phyloP scores from a whole-genome alignment of 2,888 invertebrate species.

The Eilema griseolum region DNA sequence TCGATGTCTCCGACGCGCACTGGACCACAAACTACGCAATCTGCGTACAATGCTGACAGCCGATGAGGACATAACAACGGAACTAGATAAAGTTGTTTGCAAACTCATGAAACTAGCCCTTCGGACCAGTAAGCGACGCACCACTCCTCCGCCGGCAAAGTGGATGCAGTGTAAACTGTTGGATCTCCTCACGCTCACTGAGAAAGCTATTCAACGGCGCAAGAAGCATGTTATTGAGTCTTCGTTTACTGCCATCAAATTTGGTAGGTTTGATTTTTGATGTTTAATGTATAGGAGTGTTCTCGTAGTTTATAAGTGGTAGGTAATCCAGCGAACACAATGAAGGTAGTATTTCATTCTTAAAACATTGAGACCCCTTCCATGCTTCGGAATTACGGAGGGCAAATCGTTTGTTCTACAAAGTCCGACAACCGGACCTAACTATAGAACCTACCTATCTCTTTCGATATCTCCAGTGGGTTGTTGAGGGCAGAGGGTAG shows the following conservation, averaged over 20 bases:
- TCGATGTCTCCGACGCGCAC: constrained; percentile 68
- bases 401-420: too few relatives aligned
- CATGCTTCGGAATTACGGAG: too few relatives aligned
- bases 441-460: too few relatives aligned
- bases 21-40: constrained; percentile 73
- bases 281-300: background rate
- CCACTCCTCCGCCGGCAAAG: constrained; percentile 62
- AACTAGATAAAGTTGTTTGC: constrained; percentile 74
- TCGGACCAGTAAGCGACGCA: constrained; percentile 57
- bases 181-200: constrained; percentile 75
- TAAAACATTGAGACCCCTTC: too few relatives aligned
- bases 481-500: too few relatives aligned
- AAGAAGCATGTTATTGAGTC: constrained; percentile 62
- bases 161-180: constrained; percentile 80
- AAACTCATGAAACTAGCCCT: constrained; percentile 76
- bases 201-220: constrained; percentile 73
- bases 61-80: constrained; percentile 73
- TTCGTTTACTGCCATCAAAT: constrained; percentile 59
- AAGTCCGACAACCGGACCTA: too few relatives aligned
- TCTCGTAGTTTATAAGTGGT: too few relatives aligned
- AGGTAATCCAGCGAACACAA: too few relatives aligned
- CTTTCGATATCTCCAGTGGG: too few relatives aligned
- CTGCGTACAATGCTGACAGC: constrained; percentile 68
- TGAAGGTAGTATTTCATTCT: too few relatives aligned
- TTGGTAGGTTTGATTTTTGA: constrained; percentile 53